Evolutionary conservation across 2,888 invertebrate genomes (phyloP).

Genomic region (Galerucella calmariensis): DNA sequence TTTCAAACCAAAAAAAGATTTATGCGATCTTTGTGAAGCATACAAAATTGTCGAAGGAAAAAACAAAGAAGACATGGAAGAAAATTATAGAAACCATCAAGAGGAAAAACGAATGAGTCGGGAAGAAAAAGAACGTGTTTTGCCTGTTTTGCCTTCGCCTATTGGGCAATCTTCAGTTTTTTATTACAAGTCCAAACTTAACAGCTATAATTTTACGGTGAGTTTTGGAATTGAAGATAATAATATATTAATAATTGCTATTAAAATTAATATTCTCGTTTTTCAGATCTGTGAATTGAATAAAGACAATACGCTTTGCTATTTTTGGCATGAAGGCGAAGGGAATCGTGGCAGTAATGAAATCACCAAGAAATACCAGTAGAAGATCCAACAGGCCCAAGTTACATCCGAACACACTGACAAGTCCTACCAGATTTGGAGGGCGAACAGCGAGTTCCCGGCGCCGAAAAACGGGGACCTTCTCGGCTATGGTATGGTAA

Average conservation of each 20-base stretch:
- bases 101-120: conserved; percentile 20
- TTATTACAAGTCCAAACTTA: conserved; percentile 7
- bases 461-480: no score
- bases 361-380: conserved; percentile 31
- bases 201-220: conserved; percentile 11
- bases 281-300: no score
- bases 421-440: no score
- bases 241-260: no score
- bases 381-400: no score
- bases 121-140: conserved; percentile 9
- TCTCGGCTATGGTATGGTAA: no score
- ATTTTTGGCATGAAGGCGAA: conserved; percentile 48
- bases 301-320: conserved; percentile 31
- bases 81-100: conserved; percentile 19
- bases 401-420: no score
- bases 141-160: conserved; percentile 4
- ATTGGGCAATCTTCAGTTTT: background rate
- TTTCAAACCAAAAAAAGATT: conserved; percentile 24
- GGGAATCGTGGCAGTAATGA: conserved; percentile 45
- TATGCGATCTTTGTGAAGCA: conserved; percentile 17
- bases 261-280: no score
- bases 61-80: conserved; percentile 11
- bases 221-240: background rate
- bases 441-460: no score
- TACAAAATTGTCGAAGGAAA: conserved; percentile 13